Base-by-base conservation (phyloP, 1,140 invertebrate genomes). In the Cydia strobilella region DNA sequence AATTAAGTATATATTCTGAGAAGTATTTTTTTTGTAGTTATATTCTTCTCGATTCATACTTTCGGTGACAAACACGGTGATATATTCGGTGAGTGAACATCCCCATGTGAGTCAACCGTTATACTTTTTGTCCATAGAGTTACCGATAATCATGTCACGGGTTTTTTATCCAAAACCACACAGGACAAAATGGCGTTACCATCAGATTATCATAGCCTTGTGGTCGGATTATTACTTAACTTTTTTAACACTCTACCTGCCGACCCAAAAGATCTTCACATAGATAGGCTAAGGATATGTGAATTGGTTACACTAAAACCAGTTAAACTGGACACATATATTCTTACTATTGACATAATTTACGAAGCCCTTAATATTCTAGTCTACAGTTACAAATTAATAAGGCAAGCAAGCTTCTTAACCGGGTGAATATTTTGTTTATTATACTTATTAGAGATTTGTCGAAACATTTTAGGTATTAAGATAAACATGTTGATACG, bases 171-270 rank as follows among this genome's bases (percentile, higher is more conserved):
- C 74, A 78, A 90, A 92, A 90, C 90, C 90, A 92, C 90, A 92
- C 90, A 91, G 85, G 86, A 91, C 90, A 92, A 91, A 91, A 92
- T 90, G 84, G 89, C 89, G 89, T 91, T 91, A 91, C 89, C 84
- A 89, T 92, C 89, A 90, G 90, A 91, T 92, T 92, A 92, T 86
- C 86, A 87, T 82, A 88, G 84, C 72, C 85, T 85, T 91, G 89
- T 87, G 89, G 88, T 86, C 81, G 86, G 89, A 91, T 90, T 92
- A 91, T 91, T 90, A 85, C 89, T 92, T 90, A 82, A 87, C 89
- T 92, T 91, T 91, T 91, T 90, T 77, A 84, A 76, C 76, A 75
- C 74, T 86, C 86, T 92, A 90, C 90, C 90, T 89, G 90, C 88
- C 74, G 84, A 80, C 71, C 80, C 82, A 84, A 76, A 59, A 84